Evolutionary conservation across 2,113 vertebrate species (phyloP).

Genomic region (Macrotis lagotis): DNA sequence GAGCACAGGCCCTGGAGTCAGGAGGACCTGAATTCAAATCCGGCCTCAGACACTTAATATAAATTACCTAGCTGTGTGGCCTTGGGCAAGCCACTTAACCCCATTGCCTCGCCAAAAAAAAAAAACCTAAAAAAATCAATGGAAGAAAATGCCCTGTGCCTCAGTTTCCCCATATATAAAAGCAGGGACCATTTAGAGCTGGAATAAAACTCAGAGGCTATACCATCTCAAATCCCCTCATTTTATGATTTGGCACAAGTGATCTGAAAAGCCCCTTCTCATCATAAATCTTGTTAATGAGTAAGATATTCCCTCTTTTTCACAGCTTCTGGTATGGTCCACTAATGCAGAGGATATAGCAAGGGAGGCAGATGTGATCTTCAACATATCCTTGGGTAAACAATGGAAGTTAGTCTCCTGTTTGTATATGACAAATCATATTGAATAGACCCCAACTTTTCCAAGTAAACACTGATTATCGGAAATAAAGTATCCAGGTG

Average conservation of each 20-base stretch:
- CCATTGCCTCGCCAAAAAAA: no score
- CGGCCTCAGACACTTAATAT: no score
- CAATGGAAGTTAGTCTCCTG: not conserved
- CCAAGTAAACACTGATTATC: not conserved
- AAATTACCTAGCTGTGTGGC: no score
- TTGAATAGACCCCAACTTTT: not conserved
- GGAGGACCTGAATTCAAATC: no score
- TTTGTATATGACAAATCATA: not conserved
- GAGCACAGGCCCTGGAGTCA: no score
- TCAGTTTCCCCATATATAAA: not conserved
- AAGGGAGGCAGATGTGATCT: not conserved
- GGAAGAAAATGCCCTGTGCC: not conserved
- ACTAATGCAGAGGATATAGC: not conserved
- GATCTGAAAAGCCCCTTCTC: not conserved
- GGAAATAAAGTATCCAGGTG: not conserved
- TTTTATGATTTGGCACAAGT: not conserved
- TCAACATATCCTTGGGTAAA: not conserved
- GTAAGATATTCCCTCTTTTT: not conserved
- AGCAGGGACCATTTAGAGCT: not conserved
- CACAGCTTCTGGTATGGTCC: not conserved
- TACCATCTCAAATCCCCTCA: not conserved
- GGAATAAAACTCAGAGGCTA: not conserved
- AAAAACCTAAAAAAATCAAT: not conserved
- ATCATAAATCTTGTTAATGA: not conserved
- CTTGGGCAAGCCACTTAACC: no score